Percentiles rank a stretch among this genome's conserved stretches.
Evolutionary conservation across 2,888 invertebrate genomes (phyloP).

Genomic region (Ochropleura leucogaster): DNA sequence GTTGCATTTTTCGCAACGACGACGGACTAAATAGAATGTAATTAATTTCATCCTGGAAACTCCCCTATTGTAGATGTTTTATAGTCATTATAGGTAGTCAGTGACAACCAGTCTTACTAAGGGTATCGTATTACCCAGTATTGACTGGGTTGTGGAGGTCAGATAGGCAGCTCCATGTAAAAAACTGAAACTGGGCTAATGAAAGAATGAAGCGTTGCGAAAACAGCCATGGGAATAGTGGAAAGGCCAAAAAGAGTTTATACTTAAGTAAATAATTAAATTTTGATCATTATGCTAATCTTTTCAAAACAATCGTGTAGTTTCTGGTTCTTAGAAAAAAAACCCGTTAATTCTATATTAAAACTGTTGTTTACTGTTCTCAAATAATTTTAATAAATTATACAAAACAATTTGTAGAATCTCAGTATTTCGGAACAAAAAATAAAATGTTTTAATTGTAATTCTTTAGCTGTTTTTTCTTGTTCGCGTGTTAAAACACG

Average conservation of each 20-base stretch:
- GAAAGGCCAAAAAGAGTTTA: not conserved
- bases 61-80: too few species aligned
- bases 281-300: not conserved
- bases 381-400: not conserved
- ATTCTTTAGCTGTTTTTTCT: conserved; percentile 12
- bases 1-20: too few species aligned
- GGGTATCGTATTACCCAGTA: too few species aligned
- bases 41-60: too few species aligned
- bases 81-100: too few species aligned
- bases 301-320: not conserved
- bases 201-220: not conserved
- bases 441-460: conserved; percentile 23
- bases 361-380: not conserved
- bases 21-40: too few species aligned
- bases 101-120: too few species aligned
- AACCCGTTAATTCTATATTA: not conserved
- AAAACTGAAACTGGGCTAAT: too few species aligned
- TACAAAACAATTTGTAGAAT: conserved; percentile 11
- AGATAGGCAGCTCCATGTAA: too few species aligned
- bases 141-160: too few species aligned
- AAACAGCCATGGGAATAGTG: not conserved
- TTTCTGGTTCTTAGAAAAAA: not conserved
- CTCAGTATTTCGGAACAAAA: conserved; percentile 8
- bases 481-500: not conserved
- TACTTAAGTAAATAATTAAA: not conserved